Evolutionary conservation across 2,888 invertebrate genomes (phyloP).

Genomic region (Standfussiana lucernea): DNA sequence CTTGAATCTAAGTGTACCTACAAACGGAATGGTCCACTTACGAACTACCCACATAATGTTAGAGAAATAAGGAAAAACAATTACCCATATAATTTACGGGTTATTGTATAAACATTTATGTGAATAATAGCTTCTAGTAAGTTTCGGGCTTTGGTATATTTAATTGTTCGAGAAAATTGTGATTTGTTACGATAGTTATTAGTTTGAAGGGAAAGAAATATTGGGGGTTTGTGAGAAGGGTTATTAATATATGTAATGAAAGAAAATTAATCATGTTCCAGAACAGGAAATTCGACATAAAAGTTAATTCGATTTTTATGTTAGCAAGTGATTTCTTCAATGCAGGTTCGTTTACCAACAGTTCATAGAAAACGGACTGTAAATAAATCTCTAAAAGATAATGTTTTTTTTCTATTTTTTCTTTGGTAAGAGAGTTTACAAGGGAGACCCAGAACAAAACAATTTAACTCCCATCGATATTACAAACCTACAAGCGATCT

Average conservation of each 20-base stretch:
- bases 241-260: constrained; percentile 15
- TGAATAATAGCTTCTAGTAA: constrained; percentile 54
- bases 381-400: not conserved
- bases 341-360: not conserved
- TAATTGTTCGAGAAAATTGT: constrained; percentile 56
- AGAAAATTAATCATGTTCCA: not conserved
- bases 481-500: not conserved
- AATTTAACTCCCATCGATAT: not conserved
- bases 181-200: constrained; percentile 51
- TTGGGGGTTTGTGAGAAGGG: not conserved
- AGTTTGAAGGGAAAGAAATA: constrained; percentile 1
- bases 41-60: constrained; percentile 47
- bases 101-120: constrained; percentile 62
- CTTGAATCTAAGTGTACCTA: constrained; percentile 53
- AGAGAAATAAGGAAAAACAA: constrained; percentile 64
- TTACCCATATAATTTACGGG: constrained; percentile 58
- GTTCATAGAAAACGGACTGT: not conserved
- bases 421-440: not conserved
- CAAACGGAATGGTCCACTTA: constrained; percentile 58
- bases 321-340: not conserved
- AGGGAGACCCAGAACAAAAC: not conserved
- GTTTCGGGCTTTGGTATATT: constrained; percentile 40
- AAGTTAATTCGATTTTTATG: not conserved
- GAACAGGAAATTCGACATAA: not conserved
- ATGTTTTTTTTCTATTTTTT: not conserved